Percentiles rank a stretch among this genome's conserved stretches.
Evolutionary conservation across 2,113 vertebrate species (phyloP).

Genomic region (Otocyon megalotis): DNA sequence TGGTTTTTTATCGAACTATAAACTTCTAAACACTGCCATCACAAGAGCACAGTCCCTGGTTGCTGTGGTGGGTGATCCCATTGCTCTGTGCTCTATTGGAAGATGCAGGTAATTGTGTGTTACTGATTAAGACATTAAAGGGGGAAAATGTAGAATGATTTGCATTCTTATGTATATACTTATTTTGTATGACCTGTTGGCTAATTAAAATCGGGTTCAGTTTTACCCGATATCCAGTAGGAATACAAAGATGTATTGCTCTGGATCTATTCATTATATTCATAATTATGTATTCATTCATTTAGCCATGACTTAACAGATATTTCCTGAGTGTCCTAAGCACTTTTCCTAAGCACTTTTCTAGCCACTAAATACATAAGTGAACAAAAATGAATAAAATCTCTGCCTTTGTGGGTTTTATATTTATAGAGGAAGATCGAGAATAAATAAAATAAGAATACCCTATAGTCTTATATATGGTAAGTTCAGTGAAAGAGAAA

Average conservation of each 20-base stretch:
- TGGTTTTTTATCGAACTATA: constrained; percentile 99
- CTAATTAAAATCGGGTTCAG: constrained; percentile 27
- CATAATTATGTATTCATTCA: background rate
- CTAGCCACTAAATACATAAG: background rate
- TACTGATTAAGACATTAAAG: constrained; percentile 7
- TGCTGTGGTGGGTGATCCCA: constrained; percentile 98
- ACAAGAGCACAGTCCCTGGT: constrained; percentile 98
- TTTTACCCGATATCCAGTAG: background rate
- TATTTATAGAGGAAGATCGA: background rate
- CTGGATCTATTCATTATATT: background rate
- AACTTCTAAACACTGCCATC: constrained; percentile 99
- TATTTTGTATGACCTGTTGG: background rate
- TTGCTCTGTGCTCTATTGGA: constrained; percentile 97
- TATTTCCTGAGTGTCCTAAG: background rate
- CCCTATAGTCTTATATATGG: background rate
- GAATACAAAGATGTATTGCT: background rate
- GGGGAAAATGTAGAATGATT: constrained; percentile 51
- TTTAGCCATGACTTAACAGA: background rate
- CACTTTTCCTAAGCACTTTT: background rate
- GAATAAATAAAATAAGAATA: background rate
- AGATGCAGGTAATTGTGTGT: constrained; percentile 95
- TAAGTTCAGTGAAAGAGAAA: background rate
- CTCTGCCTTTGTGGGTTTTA: background rate
- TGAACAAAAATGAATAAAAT: background rate
- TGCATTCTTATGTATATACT: background rate